Evolutionary conservation across 2,888 invertebrate species (phyloP).

Genomic region (Scaptodrosophila latifasciaeformis): DNA sequence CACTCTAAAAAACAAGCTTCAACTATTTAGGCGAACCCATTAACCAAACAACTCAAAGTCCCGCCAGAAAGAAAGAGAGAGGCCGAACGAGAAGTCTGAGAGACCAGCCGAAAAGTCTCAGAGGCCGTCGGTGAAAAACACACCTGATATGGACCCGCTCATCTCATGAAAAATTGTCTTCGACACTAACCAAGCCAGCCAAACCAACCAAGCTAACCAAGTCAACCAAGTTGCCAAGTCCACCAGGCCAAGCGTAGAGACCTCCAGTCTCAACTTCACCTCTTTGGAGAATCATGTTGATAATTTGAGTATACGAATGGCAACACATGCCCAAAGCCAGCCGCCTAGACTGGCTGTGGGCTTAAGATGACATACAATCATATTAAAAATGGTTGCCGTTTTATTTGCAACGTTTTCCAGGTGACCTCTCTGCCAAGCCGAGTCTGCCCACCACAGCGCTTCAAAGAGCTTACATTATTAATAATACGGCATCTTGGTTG

Average conservation of each 20-base stretch:
- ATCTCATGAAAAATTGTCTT: slow-evolving; percentile 65
- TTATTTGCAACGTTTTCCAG: slow-evolving; percentile 64
- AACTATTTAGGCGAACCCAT: slow-evolving; percentile 68
- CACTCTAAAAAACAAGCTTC: slow-evolving; percentile 45
- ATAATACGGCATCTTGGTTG: slow-evolving; percentile 17
- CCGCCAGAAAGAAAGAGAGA: slow-evolving; percentile 27
- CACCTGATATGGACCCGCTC: slow-evolving; percentile 44
- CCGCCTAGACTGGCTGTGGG: slow-evolving; percentile 42
- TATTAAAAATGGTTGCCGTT: slow-evolving; percentile 72
- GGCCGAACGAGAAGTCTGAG: background rate
- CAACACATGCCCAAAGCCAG: slow-evolving; percentile 44
- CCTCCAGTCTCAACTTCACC: slow-evolving; percentile 17
- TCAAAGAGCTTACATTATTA: slow-evolving; percentile 50
- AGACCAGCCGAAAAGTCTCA: background rate
- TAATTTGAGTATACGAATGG: slow-evolving; percentile 66
- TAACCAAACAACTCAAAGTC: slow-evolving; percentile 34
- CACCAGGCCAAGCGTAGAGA: slow-evolving; percentile 8
- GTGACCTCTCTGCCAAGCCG: slow-evolving; percentile 51
- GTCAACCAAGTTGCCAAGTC: no score
- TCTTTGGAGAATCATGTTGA: slow-evolving; percentile 51
- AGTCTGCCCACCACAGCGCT: slow-evolving; percentile 35
- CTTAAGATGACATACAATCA: slow-evolving; percentile 71
- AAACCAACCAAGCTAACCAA: no score
- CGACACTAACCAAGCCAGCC: slow-evolving; percentile 47
- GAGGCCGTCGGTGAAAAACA: slow-evolving; percentile 3